Base-by-base conservation (phyloP, 2,113 vertebrate genomes). In the Chrysemys picta region DNA sequence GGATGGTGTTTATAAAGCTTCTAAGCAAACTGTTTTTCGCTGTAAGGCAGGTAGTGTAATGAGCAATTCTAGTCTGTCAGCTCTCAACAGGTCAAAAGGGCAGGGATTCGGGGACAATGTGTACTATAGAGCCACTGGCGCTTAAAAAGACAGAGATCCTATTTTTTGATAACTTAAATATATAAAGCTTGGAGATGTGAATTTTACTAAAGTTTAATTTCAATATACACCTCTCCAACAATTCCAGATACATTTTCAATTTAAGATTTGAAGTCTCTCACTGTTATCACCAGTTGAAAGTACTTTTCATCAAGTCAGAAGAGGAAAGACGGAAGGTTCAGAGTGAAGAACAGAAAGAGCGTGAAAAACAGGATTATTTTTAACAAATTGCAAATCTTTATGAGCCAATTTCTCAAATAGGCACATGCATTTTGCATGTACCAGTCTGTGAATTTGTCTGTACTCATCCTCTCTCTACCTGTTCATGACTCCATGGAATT, bases 311-410 rank as follows among this genome's bases (percentile, higher is more conserved):
- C 27, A n/a, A 87, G 56, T 93, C 75, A 69, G 10, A 49, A 75
- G 21, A 27, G 45, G 91, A 86, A 93, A 14, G 4, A 65, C 24
- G 24, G 27, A 80, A 93, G 16, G 42, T 53, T 90, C 19, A 87
- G 62, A 53, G 78, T 86, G 91, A 89, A 88, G 35, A 45, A 94
- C 93, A 57, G n/a, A 31, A 54, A 80, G 62, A 53, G 0, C 4
- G 35, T 72, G 50, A 93, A 89, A 95, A 91, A 86, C n/a, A 54
- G 27, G 82, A 91, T 84, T 87, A 27, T 22, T 57, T 91, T 69
- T 94, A 95, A 94, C 85, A 93, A 89, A 92, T 72, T 89, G 29
- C 22, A 80, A 82, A 53, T 29, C 49, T 72, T 93, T 82, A 80
- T 53, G 90, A 56, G 42, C 11, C 4, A 38, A 53, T 88, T 94